phyloP scores from a whole-genome alignment of 2,797 vertebrate genomes.

The Oryzias dopingdopingensis region DNA sequence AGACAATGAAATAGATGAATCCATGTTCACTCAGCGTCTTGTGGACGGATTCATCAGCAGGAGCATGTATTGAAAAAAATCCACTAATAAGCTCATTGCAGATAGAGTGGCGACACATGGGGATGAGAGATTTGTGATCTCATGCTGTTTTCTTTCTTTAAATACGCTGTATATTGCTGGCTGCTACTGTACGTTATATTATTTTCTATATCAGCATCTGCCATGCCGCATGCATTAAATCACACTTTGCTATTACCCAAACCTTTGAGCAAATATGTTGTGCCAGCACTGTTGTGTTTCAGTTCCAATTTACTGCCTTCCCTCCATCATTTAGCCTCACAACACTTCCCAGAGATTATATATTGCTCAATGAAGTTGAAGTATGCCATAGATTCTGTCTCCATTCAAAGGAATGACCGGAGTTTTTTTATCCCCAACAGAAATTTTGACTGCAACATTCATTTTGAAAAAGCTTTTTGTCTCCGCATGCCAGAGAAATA shows the following conservation, averaged over 20 bases:
- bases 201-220: conserved; percentile 32
- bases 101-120: conserved; percentile 86
- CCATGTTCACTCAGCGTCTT: conserved; percentile 92
- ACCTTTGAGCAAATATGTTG: conserved; percentile 46
- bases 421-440: conserved; percentile 49
- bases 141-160: conserved; percentile 33
- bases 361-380: conserved; percentile 52
- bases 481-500: conserved; percentile 33
- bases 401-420: conserved; percentile 37
- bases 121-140: conserved; percentile 84
- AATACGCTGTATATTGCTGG: conserved; percentile 39
- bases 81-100: conserved; percentile 83
- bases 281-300: conserved; percentile 45
- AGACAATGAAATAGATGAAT: conserved; percentile 92
- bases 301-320: conserved; percentile 62
- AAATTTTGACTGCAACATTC: conserved; percentile 41
- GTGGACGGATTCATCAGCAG: conserved; percentile 94
- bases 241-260: conserved; percentile 47
- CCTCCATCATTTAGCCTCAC: conserved; percentile 39
- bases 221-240: conserved; percentile 51
- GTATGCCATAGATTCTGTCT: conserved; percentile 29
- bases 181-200: conserved; percentile 43
- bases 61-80: conserved; percentile 86
- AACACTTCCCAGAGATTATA: conserved; percentile 39
- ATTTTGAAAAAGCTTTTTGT: conserved; percentile 41